Percentiles rank a stretch among this genome's conserved stretches.
Conservation (phyloP, 1,140 invertebrate species). For the Proctacanthus coquilletti region DNA sequence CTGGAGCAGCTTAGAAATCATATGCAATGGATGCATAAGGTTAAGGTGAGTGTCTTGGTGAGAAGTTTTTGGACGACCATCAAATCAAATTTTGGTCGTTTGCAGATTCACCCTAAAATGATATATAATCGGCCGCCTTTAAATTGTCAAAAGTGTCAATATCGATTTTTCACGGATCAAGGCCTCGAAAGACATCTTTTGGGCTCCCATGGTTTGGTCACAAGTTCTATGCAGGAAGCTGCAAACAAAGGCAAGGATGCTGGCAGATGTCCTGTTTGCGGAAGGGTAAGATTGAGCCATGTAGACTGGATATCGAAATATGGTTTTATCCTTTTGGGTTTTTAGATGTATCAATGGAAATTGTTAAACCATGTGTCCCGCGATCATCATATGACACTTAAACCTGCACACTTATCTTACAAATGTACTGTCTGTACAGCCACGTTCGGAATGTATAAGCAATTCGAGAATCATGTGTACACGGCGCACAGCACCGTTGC, state of each 20-base stretch:
- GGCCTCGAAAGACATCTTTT: slow-evolving; percentile 83
- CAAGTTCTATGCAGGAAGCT: slow-evolving; percentile 89
- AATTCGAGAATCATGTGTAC: slow-evolving; percentile 88
- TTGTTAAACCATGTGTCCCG: slow-evolving; percentile 76
- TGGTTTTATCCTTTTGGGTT: slow-evolving; percentile 8
- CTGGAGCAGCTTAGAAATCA: slow-evolving; percentile 82
- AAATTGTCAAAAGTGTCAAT: slow-evolving; percentile 93
- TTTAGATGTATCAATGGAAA: slow-evolving; percentile 83
- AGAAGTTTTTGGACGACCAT: too few species aligned
- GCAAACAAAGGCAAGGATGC: slow-evolving; percentile 89
- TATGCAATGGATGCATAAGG: slow-evolving; percentile 94
- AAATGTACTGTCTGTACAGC: slow-evolving; percentile 90
- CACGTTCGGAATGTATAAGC: slow-evolving; percentile 88
- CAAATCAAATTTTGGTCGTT: too few species aligned
- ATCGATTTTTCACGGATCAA: slow-evolving; percentile 55
- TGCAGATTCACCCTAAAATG: slow-evolving; percentile 81
- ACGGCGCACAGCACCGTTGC: slow-evolving; percentile 77
- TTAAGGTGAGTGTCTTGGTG: slow-evolving; percentile 44
- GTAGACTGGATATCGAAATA: neutral
- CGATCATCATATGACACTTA: slow-evolving; percentile 79
- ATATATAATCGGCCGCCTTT: slow-evolving; percentile 85
- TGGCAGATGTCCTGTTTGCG: slow-evolving; percentile 84
- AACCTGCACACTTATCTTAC: slow-evolving; percentile 82
- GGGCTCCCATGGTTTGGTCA: slow-evolving; percentile 84
- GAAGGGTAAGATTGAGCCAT: slow-evolving; percentile 44